Evolutionary conservation across 2,888 invertebrate genomes (phyloP).

Genomic region (Biston betularia): DNA sequence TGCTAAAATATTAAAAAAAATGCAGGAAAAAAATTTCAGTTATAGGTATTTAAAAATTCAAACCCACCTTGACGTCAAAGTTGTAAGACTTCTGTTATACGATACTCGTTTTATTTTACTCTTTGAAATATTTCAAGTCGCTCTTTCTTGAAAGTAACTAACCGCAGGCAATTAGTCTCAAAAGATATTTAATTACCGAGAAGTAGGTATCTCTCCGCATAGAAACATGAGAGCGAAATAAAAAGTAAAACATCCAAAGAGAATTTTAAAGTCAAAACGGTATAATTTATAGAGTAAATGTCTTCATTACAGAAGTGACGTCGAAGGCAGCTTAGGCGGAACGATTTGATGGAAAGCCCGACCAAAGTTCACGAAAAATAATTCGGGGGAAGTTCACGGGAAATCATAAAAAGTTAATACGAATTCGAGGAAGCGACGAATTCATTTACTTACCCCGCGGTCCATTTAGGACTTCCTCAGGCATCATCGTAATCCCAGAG

Average conservation of each 20-base stretch:
- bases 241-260: conserved; percentile 19
- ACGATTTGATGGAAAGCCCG: conserved; percentile 36
- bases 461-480: conserved; percentile 40
- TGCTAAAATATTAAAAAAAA: not conserved
- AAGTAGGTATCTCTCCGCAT: not conserved
- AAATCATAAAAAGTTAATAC: conserved; percentile 42
- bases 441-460: conserved; percentile 40
- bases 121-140: not conserved
- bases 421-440: conserved; percentile 35
- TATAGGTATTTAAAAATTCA: not conserved
- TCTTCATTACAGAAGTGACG: conserved; percentile 31
- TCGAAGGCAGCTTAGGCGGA: conserved; percentile 27
- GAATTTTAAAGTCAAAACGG: conserved; percentile 16
- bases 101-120: not conserved
- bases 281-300: conserved; percentile 21
- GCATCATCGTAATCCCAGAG: conserved; percentile 34
- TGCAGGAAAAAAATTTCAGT: too few species aligned
- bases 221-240: conserved; percentile 9
- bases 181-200: conserved; percentile 13
- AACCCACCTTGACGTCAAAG: too few species aligned
- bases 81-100: too few species aligned
- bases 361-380: conserved; percentile 37
- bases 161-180: conserved; percentile 4
- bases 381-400: conserved; percentile 34
- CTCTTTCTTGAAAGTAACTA: not conserved